Conservation (phyloP, 2,888 invertebrate species). For the Mesopsocus fuscifrons region DNA sequence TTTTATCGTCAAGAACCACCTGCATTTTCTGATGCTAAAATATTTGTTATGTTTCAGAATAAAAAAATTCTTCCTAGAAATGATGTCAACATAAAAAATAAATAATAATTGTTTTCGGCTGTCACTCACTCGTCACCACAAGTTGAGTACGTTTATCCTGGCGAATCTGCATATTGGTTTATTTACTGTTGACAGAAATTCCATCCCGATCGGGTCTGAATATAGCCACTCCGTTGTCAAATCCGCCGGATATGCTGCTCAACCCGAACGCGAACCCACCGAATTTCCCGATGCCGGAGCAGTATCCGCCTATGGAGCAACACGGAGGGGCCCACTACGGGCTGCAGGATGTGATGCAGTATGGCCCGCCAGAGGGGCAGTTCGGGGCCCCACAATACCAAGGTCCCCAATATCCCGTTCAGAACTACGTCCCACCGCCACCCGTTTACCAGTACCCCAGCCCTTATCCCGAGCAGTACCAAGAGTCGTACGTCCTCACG, state of each 20-base stretch:
- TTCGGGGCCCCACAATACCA: not conserved
- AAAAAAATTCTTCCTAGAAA: too few species aligned
- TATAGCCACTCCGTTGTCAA: not conserved
- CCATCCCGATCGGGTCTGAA: not conserved
- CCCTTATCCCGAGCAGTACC: not conserved
- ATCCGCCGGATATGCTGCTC: constrained; percentile 5
- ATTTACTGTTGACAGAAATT: constrained; percentile 1
- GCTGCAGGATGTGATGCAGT: constrained; percentile 4
- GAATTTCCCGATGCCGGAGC: constrained; percentile 1
- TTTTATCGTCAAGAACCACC: too few species aligned
- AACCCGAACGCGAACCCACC: constrained; percentile 3
- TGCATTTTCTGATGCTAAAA: too few species aligned
- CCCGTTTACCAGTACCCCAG: constrained; percentile 3
- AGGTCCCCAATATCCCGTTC: not conserved
- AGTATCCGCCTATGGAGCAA: not conserved
- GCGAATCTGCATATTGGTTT: not conserved
- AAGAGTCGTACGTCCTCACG: constrained; percentile 7
- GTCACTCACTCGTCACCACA: too few species aligned
- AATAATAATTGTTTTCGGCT: too few species aligned
- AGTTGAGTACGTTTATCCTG: not conserved
- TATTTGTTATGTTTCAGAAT: too few species aligned
- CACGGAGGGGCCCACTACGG: not conserved
- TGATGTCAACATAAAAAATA: too few species aligned
- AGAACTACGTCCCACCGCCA: constrained; percentile 1
- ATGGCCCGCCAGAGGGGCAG: not conserved